Base-by-base conservation (phyloP, 2,797 vertebrate species). In the Lemur catta region DNA sequence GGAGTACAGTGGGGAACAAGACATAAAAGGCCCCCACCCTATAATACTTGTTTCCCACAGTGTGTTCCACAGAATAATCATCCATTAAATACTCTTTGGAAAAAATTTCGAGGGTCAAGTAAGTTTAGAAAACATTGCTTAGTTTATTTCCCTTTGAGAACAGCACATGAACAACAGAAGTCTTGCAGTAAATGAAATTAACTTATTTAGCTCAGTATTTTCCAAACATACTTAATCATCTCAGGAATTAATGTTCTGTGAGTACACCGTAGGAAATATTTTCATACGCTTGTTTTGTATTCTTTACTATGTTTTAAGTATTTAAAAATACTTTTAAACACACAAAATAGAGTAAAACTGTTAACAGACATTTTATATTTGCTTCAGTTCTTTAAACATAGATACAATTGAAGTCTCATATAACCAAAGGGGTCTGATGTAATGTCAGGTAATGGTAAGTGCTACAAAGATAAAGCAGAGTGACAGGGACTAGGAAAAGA, bases 161-260 rank as follows among this genome's bases (percentile, higher is more conserved):
- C 6, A 59, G 38, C 89, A 94, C 50, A 41, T 72, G 67, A 86
- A 52, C 33, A 72, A 15, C 63, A 76, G 82, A 89, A 28, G 48
- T 80, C 94, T 92, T 94, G 9, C 14, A 48, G 22, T n/a, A 94
- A 93, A 94, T 88, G 84, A 43, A 78, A 78, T 52, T 86, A 88
- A 65, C 22, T 90, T 94, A 80, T 84, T 96, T 63, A 84, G 71
- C 33, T 46, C 38, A 72, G n/a, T 75, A 33, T 89, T 94, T 95
- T 67, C 22, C 55, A 92, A 89, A 89, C 63, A 41, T 76, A 90
- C 61, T 52, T 71, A 65, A 84, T 84, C 22, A 67, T 80, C n/a
- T 85, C 41, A 95, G 65, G 65, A 96, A 92, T 94, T 50, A 30
- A 38, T 55, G 11, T 75, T 97, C 28, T n/a, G n/a, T 57, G 18